phyloP scores from a whole-genome alignment of 2,888 invertebrate genomes.

The Disparrhopalites patrizii region DNA sequence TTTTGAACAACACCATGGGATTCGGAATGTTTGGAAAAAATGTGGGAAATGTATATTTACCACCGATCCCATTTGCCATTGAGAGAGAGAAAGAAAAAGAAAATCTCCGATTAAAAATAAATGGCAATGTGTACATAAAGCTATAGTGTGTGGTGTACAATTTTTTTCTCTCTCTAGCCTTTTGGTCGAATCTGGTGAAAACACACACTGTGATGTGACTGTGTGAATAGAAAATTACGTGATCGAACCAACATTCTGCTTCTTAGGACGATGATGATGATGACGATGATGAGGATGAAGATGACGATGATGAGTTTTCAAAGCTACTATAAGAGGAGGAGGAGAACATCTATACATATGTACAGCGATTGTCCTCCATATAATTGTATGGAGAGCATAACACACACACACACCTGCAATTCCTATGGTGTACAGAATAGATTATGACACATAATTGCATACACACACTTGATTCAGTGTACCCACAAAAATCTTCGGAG shows the following conservation, averaged over 20 bases:
- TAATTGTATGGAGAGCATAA: too few relatives aligned
- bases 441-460: not conserved
- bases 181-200: constrained; percentile 20
- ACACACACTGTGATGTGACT: constrained; percentile 27
- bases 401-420: too few relatives aligned
- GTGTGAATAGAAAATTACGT: constrained; percentile 26
- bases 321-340: not conserved
- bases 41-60: too few relatives aligned
- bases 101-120: constrained; percentile 15
- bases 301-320: too few relatives aligned
- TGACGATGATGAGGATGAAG: not conserved
- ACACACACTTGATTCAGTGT: not conserved
- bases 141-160: not conserved
- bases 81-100: too few relatives aligned
- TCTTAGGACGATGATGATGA: constrained; percentile 4
- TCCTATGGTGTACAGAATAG: not conserved
- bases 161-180: not conserved
- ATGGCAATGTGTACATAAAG: constrained; percentile 10
- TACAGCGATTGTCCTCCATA: too few relatives aligned
- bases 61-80: too few relatives aligned
- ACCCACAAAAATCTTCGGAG: not conserved
- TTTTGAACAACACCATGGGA: too few relatives aligned
- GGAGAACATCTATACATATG: too few relatives aligned
- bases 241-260: constrained; percentile 23
- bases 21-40: too few relatives aligned